Evolutionary conservation across 2,113 vertebrate genomes (phyloP).

Genomic region (Gavia stellata): DNA sequence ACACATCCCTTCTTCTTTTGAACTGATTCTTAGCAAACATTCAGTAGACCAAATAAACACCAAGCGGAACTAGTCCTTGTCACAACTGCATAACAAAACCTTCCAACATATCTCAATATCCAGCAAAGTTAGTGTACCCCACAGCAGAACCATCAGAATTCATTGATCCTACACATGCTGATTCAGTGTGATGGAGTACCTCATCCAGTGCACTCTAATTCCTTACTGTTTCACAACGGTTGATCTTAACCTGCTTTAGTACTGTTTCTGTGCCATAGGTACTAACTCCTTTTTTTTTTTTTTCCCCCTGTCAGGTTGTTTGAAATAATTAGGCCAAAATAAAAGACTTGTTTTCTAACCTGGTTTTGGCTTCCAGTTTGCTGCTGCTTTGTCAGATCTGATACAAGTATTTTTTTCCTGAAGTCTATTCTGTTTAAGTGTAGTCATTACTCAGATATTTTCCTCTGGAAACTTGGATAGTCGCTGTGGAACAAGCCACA

Average conservation of each 20-base stretch:
- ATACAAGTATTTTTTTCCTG: background rate
- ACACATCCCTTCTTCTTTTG: background rate
- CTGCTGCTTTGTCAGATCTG: background rate
- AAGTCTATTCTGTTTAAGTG: background rate
- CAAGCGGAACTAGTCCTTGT: background rate
- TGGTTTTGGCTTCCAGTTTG: background rate
- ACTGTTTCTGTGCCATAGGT: background rate
- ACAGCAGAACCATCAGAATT: background rate
- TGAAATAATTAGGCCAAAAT: background rate
- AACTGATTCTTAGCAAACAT: background rate
- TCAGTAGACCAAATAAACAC: background rate
- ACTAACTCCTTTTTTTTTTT: background rate
- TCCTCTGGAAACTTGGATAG: background rate
- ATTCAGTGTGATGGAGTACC: background rate
- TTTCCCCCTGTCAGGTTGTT: background rate
- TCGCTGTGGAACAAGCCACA: background rate
- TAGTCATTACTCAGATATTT: background rate
- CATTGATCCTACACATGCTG: background rate
- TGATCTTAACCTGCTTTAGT: background rate
- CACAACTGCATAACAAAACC: background rate
- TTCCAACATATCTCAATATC: background rate
- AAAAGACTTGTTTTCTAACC: background rate
- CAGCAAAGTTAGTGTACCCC: too few relatives aligned
- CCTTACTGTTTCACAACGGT: background rate
- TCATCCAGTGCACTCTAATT: background rate